Conservation (phyloP, 2,113 vertebrate species). For the Ginglymostoma cirratum region DNA sequence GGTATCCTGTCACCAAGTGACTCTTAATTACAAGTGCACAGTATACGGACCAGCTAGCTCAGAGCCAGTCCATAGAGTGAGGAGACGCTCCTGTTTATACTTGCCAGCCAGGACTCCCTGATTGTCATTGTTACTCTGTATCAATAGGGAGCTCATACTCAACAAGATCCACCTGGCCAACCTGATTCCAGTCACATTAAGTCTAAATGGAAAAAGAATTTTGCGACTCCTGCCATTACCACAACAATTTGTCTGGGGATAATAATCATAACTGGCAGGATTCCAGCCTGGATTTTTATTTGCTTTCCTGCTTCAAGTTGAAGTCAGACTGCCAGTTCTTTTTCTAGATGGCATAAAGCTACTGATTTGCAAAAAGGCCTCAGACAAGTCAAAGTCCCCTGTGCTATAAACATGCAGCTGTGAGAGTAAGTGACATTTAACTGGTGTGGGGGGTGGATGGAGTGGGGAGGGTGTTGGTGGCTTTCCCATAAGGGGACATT, state of each 20-base stretch:
- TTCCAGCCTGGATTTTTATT: neutral
- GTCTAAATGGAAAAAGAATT: neutral
- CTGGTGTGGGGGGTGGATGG: neutral
- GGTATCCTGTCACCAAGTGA: too few relatives aligned
- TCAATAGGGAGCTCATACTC: too few relatives aligned
- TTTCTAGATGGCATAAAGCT: too few relatives aligned
- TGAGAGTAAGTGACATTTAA: neutral
- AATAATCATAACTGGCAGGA: neutral
- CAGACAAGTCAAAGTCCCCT: neutral
- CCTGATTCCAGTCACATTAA: too few relatives aligned
- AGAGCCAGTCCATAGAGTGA: too few relatives aligned
- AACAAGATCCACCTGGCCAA: too few relatives aligned
- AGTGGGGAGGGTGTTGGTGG: too few relatives aligned
- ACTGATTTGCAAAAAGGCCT: neutral
- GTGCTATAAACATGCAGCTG: neutral
- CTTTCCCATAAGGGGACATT: neutral
- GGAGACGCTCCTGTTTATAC: too few relatives aligned
- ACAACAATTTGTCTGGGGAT: neutral
- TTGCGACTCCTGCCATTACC: neutral
- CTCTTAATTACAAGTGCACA: too few relatives aligned
- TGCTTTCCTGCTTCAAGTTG: neutral
- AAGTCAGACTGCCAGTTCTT: neutral
- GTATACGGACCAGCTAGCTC: too few relatives aligned
- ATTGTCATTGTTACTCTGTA: too few relatives aligned
- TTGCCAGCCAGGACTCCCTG: too few relatives aligned